phyloP scores from a whole-genome alignment of 2,888 invertebrate genomes.

The Notocelia uddmanniana region DNA sequence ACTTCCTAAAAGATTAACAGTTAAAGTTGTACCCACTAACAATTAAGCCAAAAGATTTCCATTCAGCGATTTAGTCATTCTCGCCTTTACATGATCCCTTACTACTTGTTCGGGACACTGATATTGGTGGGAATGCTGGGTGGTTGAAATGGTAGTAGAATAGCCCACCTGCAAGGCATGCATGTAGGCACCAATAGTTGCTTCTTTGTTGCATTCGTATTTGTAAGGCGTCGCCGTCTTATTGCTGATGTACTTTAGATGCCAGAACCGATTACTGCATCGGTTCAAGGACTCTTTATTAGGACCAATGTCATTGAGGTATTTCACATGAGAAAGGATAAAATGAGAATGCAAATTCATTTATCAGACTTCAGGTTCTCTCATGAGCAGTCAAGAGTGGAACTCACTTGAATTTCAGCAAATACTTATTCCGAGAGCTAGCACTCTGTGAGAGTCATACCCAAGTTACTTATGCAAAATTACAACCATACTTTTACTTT shows the following conservation, averaged over 20 bases:
- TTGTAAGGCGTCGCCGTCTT: constrained; percentile 7
- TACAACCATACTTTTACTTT: neutral
- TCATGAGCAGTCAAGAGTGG: too few relatives aligned
- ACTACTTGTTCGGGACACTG: neutral
- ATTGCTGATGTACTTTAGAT: constrained; percentile 18
- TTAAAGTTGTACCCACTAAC: too few relatives aligned
- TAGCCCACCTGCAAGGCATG: constrained; percentile 1
- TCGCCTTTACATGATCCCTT: too few relatives aligned
- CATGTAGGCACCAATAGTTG: constrained; percentile 14
- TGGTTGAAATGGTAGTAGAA: constrained; percentile 6
- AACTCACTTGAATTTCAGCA: too few relatives aligned
- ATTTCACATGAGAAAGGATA: neutral
- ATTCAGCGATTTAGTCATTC: too few relatives aligned
- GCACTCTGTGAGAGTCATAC: too few relatives aligned
- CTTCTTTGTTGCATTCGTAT: constrained; percentile 25
- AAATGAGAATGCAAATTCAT: neutral
- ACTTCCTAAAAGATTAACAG: too few relatives aligned
- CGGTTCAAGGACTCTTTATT: constrained; percentile 16
- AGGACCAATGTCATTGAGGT: constrained; percentile 5
- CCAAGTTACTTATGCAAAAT: neutral
- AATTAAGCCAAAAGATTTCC: too few relatives aligned
- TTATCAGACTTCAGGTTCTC: neutral
- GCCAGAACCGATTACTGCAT: constrained; percentile 19
- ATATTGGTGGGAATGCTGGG: neutral
- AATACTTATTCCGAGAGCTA: too few relatives aligned